Conservation (phyloP, 2,113 vertebrate species). For the Myotis brandtii region DNA sequence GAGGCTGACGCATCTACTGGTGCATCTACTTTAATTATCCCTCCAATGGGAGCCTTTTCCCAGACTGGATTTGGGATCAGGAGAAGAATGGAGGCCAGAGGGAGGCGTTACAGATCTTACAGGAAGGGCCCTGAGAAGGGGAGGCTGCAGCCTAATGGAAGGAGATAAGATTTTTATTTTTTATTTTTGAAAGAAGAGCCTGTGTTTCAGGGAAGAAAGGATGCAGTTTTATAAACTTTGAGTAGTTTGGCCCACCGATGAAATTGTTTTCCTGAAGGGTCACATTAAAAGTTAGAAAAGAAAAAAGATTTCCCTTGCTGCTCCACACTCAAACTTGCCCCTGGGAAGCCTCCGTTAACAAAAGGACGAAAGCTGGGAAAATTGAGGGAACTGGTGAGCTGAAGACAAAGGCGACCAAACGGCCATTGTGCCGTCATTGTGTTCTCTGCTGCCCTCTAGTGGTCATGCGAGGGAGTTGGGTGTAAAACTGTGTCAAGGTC, state of each 20-base stretch:
- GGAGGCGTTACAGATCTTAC: constrained; percentile 51
- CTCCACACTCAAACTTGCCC: constrained; percentile 32
- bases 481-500: constrained; percentile 64
- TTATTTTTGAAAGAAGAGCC: constrained; percentile 27
- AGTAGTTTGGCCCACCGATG: not conserved
- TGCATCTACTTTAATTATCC: constrained; percentile 79
- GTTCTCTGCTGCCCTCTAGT: constrained; percentile 79
- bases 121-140: constrained; percentile 29
- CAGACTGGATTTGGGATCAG: constrained; percentile 70
- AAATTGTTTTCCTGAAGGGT: constrained; percentile 21
- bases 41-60: constrained; percentile 72
- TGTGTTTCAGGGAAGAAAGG: not conserved
- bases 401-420: constrained; percentile 76
- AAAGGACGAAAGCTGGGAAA: constrained; percentile 68
- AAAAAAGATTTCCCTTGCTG: not conserved
- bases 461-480: not conserved
- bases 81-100: constrained; percentile 54
- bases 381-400: constrained; percentile 11
- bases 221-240: constrained; percentile 40
- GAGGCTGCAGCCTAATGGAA: constrained; percentile 16
- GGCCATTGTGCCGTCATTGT: constrained; percentile 4
- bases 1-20: constrained; percentile 63
- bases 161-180: constrained; percentile 26
- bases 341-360: constrained; percentile 68
- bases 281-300: constrained; percentile 11